Percentiles rank a stretch among this genome's conserved stretches.
phyloP scores from a whole-genome alignment of 2,113 vertebrate species.

The Panthera tigris region DNA sequence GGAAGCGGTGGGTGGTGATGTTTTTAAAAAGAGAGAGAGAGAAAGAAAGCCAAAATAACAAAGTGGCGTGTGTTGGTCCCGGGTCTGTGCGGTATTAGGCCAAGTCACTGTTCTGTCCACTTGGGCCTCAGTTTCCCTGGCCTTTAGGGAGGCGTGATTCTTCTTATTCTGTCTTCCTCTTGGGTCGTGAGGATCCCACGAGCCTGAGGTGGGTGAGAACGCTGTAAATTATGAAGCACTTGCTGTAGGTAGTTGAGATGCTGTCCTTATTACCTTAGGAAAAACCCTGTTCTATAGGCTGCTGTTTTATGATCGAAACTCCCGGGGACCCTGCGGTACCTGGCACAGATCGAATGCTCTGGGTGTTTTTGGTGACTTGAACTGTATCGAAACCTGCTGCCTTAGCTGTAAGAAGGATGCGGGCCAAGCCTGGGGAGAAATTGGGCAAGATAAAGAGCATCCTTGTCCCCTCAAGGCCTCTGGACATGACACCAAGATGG shows the following conservation, averaged over 20 bases:
- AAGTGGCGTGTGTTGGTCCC: neutral
- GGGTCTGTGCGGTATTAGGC: neutral
- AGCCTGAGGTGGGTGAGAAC: accelerated
- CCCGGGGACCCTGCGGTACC: neutral
- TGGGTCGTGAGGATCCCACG: accelerated
- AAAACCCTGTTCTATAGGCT: accelerated
- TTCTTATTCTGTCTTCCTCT: neutral
- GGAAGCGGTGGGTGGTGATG: neutral
- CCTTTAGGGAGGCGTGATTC: neutral
- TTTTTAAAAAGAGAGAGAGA: neutral
- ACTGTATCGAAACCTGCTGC: too few species aligned
- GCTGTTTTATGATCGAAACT: neutral
- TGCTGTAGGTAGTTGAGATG: accelerated
- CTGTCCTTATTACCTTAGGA: accelerated
- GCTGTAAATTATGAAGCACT: accelerated
- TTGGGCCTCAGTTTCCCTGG: neutral
- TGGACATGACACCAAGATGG: neutral
- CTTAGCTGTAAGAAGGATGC: accelerated
- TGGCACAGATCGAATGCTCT: neutral
- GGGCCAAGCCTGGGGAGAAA: accelerated
- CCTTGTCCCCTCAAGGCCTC: neutral
- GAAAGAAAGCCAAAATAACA: neutral
- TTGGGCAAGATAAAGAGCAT: neutral
- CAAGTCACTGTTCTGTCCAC: neutral
- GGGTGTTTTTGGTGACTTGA: neutral